Evolutionary conservation across 92 coral and sea anemone genomes (phyloP), one percentile per base, ranked within the genome.

Genomic region (Parazoanthus darwini): DNA sequence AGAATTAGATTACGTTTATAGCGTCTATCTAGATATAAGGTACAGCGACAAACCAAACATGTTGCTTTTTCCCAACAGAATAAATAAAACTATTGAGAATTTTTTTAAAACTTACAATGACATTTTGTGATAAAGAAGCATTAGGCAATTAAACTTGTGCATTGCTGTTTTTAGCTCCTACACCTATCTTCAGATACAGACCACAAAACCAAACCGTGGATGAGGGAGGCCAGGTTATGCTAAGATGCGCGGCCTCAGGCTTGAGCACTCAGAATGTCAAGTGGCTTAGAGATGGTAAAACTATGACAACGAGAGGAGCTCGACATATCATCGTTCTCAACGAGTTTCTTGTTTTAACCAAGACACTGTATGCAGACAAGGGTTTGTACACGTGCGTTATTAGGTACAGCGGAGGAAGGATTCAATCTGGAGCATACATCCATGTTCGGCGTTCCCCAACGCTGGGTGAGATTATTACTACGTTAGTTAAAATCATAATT

Each of bases 371-470:
- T 70, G 91, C 70, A 23, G 91, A 96, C 78, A 77, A 82, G 15
- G 98, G 98, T 3, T 70, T 91, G 84, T 96, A 96, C 75, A 90
- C 88, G 11, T 96, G 98, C 77, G 89, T 76, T 29, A 96, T 97
- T 16, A 84, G 90, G 36, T 94, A 91, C 85, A 85, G 56, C 26
- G 98, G 88, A 0, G 98, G 96, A 15, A 87, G 80, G 8, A 91
- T 89, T 43, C 80, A 82, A 72, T 93, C 94, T 1, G 79, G 89
- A 33, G 96, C 95, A 50, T 92, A 85, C 88, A 85, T 96, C 22
- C 84, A 81, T 29, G 98, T 96, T 70, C 59, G 74, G 35, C 76
- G 92, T 20, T 36, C 65, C 35, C 85, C 89, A 38, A 82, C 63
- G 22, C 86, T 86, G 22, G 59, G 96, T 89, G 16, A 51, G 58